phyloP scores from a whole-genome alignment of 64 coral and sea anemone species.

The Astreopora myriophthalma region DNA sequence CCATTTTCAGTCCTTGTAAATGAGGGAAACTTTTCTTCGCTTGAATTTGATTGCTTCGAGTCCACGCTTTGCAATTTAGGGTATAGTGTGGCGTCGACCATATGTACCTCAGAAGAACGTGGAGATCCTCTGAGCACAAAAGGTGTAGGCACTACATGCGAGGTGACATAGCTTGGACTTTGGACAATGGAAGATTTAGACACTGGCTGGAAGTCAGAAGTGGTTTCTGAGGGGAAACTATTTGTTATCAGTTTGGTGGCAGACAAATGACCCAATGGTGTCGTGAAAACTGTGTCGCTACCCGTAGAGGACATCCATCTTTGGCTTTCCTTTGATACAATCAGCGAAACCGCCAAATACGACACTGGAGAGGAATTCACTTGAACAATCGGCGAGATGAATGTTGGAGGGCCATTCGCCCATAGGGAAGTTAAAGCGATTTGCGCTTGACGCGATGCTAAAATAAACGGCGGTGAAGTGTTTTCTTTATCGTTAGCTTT shows the following conservation, averaged over 20 bases:
- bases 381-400: background rate
- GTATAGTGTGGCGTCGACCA: background rate
- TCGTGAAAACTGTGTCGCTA: background rate
- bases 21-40: background rate
- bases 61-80: background rate
- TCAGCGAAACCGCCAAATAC: background rate
- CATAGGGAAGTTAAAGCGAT: background rate
- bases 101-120: background rate
- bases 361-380: background rate
- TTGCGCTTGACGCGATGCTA: background rate
- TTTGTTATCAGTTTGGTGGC: background rate
- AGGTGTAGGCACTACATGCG: background rate
- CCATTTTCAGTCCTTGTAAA: background rate
- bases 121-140: background rate
- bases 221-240: background rate
- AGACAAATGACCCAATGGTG: background rate
- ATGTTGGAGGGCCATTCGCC: background rate
- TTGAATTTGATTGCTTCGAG: background rate
- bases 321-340: no score
- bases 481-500: background rate
- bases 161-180: background rate
- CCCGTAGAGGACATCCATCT: background rate
- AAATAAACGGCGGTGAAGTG: background rate
- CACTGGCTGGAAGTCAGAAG: background rate
- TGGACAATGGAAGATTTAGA: background rate